Evolutionary conservation across 2,888 invertebrate genomes (phyloP), one percentile per base, ranked within the genome.

Genomic region (Leucophenga maculata): DNA sequence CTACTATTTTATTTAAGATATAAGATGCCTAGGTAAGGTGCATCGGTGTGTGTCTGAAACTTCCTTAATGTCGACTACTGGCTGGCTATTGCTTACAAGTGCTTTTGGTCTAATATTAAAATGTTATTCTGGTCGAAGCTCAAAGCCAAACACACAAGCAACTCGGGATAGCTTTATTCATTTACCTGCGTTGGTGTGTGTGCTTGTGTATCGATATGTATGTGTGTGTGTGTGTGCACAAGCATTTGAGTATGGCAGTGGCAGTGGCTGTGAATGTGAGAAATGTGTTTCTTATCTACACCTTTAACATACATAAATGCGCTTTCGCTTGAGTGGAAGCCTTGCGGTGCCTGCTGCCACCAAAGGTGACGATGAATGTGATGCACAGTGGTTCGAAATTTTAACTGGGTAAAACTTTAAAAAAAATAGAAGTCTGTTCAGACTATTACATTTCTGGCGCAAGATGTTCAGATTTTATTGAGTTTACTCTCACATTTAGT

Each of bases 91-190:
- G 32, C 32, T 77, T 76, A 74, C 79, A 78, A 79, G 78, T 77
- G 76, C 73, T 76, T 79, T 76, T 74, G 73, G 72, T 73, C 75
- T 75, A 76, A 82, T 84, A 84, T 81, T 84, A 83, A 83, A 81
- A 84, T 80, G 84, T 81, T 84, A 81, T 83, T 82, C 83, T 39
- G 48, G 26, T 57, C 31, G 52, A 65, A 60, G 70, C 70, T 39
- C 11, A 8, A 39, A 39, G 39, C 39, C 39, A 39, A 39, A 26
- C 4, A n/a, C 32, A 39, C 39, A 16, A 44, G 39, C 31, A 32
- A 32, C 16, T 39, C 6, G 32, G 16, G 52, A 16, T n/a, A 64
- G 46, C 48, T 48, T 46, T 48, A 64, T 48, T 46, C 48, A 48
- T 64, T 13, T 52, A 8, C 22, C n/a, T 57, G n/a, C 16, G 22